Conservation (phyloP, 2,888 invertebrate species). For the Cryptus viduatorius region DNA sequence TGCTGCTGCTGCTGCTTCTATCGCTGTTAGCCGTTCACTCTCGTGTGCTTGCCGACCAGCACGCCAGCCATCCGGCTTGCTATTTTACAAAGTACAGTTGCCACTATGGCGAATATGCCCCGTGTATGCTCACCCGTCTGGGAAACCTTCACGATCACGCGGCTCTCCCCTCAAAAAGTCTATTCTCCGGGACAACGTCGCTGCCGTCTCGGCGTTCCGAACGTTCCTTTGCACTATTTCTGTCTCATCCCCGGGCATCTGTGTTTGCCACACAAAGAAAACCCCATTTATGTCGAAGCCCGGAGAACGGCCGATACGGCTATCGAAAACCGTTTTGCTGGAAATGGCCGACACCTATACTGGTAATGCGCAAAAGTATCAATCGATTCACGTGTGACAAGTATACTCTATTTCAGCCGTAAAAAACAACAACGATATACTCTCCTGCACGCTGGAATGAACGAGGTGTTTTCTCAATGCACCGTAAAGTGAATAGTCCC, state of each 20-base stretch:
- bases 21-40: conserved; percentile 51
- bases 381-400: conserved; percentile 33
- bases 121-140: conserved; percentile 51
- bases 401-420: not conserved
- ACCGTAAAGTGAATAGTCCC: not conserved
- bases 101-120: conserved; percentile 50
- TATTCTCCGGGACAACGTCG: conserved; percentile 45
- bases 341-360: conserved; percentile 37
- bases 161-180: conserved; percentile 63
- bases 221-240: conserved; percentile 24
- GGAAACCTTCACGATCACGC: conserved; percentile 44
- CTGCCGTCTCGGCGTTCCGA: not conserved
- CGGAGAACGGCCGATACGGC: conserved; percentile 34
- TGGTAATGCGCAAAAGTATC: conserved; percentile 27
- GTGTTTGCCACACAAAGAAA: not conserved
- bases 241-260: conserved; percentile 7
- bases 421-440: not conserved
- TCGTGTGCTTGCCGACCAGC: conserved; percentile 51
- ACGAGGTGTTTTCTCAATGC: not conserved
- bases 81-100: conserved; percentile 66
- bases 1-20: conserved; percentile 19
- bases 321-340: conserved; percentile 58
- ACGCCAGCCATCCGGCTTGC: conserved; percentile 47
- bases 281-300: conserved; percentile 35
- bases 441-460: not conserved